Percentiles rank a stretch among this genome's conserved stretches.
phyloP scores from a whole-genome alignment of 2,797 vertebrate genomes.

The Arctocebus calabarensis region DNA sequence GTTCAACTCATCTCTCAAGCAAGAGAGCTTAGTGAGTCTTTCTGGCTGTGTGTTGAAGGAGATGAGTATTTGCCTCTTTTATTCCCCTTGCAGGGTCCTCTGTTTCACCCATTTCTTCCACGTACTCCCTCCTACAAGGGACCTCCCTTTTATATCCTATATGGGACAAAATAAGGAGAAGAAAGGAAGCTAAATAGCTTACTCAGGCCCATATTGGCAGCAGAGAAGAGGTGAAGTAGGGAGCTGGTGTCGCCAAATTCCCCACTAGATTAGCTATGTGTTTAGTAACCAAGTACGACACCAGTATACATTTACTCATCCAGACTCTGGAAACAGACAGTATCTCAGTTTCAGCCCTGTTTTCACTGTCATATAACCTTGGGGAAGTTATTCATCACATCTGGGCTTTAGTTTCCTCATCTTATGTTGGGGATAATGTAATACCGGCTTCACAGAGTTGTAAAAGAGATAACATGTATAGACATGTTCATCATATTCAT shows the following conservation, averaged over 20 bases:
- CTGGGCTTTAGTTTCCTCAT: constrained; percentile 30
- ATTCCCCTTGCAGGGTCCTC: not conserved
- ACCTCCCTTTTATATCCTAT: constrained; percentile 22
- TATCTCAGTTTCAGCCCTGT: not conserved
- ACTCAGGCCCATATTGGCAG: not conserved
- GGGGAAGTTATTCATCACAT: not conserved
- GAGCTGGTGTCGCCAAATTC: constrained; percentile 2
- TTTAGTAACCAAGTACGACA: not conserved
- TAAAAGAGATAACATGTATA: not conserved
- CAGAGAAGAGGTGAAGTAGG: constrained; percentile 30
- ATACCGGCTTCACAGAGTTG: not conserved
- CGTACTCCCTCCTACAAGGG: not conserved
- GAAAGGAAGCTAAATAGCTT: constrained; percentile 20
- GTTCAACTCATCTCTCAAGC: constrained; percentile 12
- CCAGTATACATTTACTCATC: not conserved
- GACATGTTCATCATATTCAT: constrained; percentile 1
- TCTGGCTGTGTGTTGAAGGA: not conserved
- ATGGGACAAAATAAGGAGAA: constrained; percentile 21
- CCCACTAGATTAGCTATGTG: not conserved
- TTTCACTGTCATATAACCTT: constrained; percentile 26
- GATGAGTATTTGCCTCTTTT: not conserved
- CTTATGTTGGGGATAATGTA: not conserved
- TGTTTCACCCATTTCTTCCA: constrained; percentile 7
- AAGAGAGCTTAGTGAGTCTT: constrained; percentile 43
- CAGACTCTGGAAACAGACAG: not conserved